Base-by-base conservation (phyloP, 2,113 vertebrate species). In the Sprattus sprattus region DNA sequence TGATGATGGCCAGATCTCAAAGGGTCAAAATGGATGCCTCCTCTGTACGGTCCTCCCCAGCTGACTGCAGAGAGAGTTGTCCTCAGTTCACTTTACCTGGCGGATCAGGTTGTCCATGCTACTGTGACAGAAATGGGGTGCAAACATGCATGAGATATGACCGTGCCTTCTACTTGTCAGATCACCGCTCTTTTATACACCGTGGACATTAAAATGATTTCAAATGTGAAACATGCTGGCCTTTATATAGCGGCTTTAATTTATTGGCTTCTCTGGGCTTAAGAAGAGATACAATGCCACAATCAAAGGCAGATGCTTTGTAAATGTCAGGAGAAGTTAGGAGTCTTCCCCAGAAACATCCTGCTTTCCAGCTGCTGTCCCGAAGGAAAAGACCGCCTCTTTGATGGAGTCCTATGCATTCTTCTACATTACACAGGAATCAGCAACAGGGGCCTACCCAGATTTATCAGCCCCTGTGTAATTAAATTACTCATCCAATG, bases 231-330 rank as follows among this genome's bases (percentile, higher is more conserved):
- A 89, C 83, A 88, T 52, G 75, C 82, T 87, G 87, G 86, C 60
- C 54, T 90, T 87, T 89, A 82, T 85, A 86, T 85, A 86, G 39
- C 80, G 83, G 82, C 86, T 87, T 86, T 85, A 81, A 91, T 92
- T 91, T 91, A 91, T 54, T 84, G 71, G 88, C 88, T 86, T 89
- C 86, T 90, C 86, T 86, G 78, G 84, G 54, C 86, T 87, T 71
- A 89, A 88, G 88, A 78, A 88, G 89, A 88, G 85, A 84, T 81
- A 87, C 64, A 83, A 80, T 87, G 87, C 88, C 89, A 87, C 87
- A 92, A 93, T 89, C 83, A 90, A 91, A 92, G 89, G 89, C 92
- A 93, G 90, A 94, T 89, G 91, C 92, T 71, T 28, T 57, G 88
- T 87, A 90, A 92, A 93, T 85, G 86, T 89, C 84, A 89, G 87